Evolutionary conservation across 2,888 invertebrate species (phyloP).

Genomic region (Teleiodes luculella): DNA sequence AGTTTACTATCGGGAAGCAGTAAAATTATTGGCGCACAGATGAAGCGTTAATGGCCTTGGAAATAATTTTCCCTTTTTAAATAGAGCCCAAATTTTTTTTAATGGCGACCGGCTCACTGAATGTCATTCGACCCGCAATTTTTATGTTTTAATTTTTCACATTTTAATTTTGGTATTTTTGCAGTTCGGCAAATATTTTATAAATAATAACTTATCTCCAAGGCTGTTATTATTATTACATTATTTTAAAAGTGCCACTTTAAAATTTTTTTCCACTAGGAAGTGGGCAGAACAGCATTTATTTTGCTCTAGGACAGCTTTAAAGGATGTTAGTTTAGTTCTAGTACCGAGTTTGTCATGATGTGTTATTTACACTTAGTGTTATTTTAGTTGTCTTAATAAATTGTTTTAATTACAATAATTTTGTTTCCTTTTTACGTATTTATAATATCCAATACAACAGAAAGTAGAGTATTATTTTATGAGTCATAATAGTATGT

Average conservation of each 20-base stretch:
- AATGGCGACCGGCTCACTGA: too few species aligned
- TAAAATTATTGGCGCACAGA: constrained; percentile 19
- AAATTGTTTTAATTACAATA: constrained; percentile 27
- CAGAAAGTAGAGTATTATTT: too few species aligned
- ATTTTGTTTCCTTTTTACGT: neutral
- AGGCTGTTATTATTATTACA: neutral
- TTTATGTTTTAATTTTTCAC: too few species aligned
- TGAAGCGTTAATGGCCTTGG: too few species aligned
- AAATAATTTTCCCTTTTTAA: too few species aligned
- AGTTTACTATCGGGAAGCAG: constrained; percentile 85
- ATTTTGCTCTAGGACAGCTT: constrained; percentile 52
- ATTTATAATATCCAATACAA: neutral
- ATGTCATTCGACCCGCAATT: too few species aligned
- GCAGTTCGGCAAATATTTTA: too few species aligned
- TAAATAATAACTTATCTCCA: too few species aligned
- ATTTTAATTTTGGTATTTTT: too few species aligned
- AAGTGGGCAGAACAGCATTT: neutral
- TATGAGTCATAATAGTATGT: too few species aligned
- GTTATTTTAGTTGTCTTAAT: constrained; percentile 52
- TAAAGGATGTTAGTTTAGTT: constrained; percentile 54
- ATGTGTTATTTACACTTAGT: constrained; percentile 30
- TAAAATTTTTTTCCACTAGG: neutral
- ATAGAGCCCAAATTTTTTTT: too few species aligned
- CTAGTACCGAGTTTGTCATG: constrained; percentile 22
- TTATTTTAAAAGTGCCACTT: neutral